Conservation (phyloP, 2,797 vertebrate genomes). For the Alosa sapidissima region DNA sequence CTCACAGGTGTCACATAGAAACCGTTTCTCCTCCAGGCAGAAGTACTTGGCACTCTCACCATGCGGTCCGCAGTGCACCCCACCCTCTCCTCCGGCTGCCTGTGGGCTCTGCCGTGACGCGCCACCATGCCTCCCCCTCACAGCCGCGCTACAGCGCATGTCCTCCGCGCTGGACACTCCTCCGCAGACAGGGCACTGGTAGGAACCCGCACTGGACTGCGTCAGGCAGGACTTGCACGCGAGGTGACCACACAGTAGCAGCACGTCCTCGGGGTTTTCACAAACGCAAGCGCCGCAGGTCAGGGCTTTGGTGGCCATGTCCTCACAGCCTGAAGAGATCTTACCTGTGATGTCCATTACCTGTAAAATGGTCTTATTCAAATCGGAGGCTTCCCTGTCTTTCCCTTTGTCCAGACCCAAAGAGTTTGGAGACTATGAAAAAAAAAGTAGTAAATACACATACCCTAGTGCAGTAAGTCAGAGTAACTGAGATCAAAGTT, state of each 20-base stretch:
- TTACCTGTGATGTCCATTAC: background rate
- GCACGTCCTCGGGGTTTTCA: background rate
- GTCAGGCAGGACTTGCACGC: background rate
- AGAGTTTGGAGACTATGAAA: background rate
- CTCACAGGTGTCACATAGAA: slow-evolving; percentile 2
- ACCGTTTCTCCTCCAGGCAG: background rate
- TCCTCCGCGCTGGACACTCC: background rate
- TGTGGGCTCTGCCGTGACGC: background rate
- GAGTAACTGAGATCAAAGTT: background rate
- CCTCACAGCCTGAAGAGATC: background rate
- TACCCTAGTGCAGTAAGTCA: background rate
- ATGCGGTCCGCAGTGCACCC: background rate
- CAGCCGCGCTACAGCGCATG: background rate
- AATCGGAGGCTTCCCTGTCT: background rate
- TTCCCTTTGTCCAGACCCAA: background rate
- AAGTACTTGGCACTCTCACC: background rate
- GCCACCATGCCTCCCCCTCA: background rate
- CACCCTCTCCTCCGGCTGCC: background rate
- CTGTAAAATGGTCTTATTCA: background rate
- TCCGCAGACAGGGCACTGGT: background rate
- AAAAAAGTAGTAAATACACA: background rate
- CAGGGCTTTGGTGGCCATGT: background rate
- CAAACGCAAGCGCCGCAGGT: background rate
- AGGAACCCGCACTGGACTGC: background rate
- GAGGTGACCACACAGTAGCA: background rate